phyloP scores from a whole-genome alignment of 2,113 vertebrate species.

The Microtus pennsylvanicus region DNA sequence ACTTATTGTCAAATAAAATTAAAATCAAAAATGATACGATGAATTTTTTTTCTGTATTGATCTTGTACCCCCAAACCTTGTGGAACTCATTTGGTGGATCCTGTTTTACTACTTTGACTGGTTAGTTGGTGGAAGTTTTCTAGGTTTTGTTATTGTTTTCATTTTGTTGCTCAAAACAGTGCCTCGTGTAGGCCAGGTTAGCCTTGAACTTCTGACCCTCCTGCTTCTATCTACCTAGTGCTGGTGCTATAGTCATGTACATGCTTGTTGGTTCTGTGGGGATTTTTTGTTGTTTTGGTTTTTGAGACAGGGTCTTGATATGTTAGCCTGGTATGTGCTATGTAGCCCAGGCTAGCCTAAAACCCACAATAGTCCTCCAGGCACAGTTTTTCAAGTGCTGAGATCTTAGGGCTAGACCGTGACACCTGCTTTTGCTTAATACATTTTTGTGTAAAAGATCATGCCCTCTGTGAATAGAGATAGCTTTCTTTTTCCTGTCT shows the following conservation, averaged over 20 bases:
- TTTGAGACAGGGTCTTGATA: not conserved
- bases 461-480: not conserved
- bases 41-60: not conserved
- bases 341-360: not conserved
- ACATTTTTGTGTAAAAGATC: not conserved
- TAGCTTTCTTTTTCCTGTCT: not conserved
- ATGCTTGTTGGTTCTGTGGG: not conserved
- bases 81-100: conserved; percentile 1
- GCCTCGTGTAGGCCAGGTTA: not conserved
- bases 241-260: not conserved
- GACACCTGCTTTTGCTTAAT: not conserved
- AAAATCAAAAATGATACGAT: not conserved
- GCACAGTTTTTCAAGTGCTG: not conserved
- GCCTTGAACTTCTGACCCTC: too few relatives aligned
- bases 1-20: conserved; percentile 81
- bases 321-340: not conserved
- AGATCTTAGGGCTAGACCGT: not conserved
- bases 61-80: not conserved
- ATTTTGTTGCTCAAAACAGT: not conserved
- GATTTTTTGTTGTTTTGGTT: not conserved
- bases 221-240: not conserved
- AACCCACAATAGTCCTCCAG: not conserved
- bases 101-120: not conserved
- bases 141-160: not conserved
- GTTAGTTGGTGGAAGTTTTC: not conserved